A percentile compares a stretch with the other conserved stretches of the same genome.
phyloP scores from a whole-genome alignment of 2,888 invertebrate species.

The Zonitis immaculata region DNA sequence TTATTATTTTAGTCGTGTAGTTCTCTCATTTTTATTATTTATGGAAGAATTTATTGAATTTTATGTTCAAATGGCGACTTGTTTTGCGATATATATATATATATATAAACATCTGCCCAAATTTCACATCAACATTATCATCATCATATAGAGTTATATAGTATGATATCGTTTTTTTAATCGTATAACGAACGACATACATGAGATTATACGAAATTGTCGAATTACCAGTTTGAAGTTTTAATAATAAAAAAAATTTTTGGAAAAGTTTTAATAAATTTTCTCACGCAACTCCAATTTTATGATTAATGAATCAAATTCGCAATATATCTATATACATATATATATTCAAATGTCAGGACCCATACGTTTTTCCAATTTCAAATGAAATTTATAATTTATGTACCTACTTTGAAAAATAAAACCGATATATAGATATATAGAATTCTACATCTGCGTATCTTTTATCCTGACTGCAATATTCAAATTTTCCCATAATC shows the following conservation, averaged over 20 bases:
- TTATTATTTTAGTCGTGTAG: constrained; percentile 5
- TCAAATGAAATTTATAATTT: background rate
- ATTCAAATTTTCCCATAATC: background rate
- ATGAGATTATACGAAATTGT: background rate
- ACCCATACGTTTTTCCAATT: background rate
- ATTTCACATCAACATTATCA: background rate
- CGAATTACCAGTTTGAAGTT: background rate
- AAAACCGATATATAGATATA: background rate
- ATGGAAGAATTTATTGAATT: constrained; percentile 2
- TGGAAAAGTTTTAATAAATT: background rate
- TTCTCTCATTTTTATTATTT: constrained; percentile 2
- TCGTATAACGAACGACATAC: too few relatives aligned
- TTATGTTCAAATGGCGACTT: background rate
- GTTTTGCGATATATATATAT: background rate
- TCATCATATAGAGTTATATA: background rate
- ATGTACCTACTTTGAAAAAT: background rate
- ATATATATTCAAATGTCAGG: background rate
- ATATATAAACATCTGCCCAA: background rate
- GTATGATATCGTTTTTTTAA: background rate
- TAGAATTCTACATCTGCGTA: background rate
- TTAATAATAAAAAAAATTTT: background rate
- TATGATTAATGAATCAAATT: background rate
- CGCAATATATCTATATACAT: too few relatives aligned
- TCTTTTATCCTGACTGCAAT: too few relatives aligned
- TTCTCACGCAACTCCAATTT: background rate